Percentiles rank a stretch among this genome's conserved stretches.
Conservation (phyloP, 2,888 invertebrate species). For the Nasonovia ribisnigri region DNA sequence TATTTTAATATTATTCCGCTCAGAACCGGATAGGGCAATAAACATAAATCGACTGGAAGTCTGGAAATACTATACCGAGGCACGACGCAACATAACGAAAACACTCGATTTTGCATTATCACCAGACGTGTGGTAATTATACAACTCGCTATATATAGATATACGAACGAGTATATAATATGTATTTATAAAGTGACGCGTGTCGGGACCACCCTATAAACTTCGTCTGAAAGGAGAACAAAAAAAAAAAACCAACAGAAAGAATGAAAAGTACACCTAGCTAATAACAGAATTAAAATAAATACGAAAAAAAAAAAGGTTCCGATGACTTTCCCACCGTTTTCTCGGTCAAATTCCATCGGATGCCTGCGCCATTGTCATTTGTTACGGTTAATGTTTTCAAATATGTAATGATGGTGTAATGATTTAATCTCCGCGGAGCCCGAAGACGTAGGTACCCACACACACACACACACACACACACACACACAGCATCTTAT, state of each 20-base stretch:
- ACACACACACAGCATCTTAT: neutral
- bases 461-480: neutral
- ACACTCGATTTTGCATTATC: constrained; percentile 6
- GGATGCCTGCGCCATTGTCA: constrained; percentile 30
- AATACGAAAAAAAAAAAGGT: constrained; percentile 21
- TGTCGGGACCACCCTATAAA: constrained; percentile 41
- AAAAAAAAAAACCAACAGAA: neutral
- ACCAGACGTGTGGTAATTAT: constrained; percentile 14
- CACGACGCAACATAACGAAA: neutral
- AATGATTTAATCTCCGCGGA: constrained; percentile 63
- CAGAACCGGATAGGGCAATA: constrained; percentile 21
- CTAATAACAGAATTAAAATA: constrained; percentile 49
- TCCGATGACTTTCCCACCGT: constrained; percentile 59
- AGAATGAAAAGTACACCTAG: neutral
- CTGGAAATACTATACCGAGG: constrained; percentile 15
- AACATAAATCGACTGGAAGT: constrained; percentile 41
- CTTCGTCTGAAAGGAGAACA: neutral
- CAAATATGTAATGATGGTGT: constrained; percentile 61
- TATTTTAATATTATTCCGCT: constrained; percentile 2
- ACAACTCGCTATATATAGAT: neutral
- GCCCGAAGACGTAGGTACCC: neutral
- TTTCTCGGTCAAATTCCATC: constrained; percentile 56
- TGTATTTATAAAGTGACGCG: constrained; percentile 22
- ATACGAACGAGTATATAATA: neutral
- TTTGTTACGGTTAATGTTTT: constrained; percentile 65